These are phyloP conservation scores for Hirtodrosophila cameraria DNA, from an alignment of 2,888 invertebrate genomes.

Conservation along the genomic window DNA sequence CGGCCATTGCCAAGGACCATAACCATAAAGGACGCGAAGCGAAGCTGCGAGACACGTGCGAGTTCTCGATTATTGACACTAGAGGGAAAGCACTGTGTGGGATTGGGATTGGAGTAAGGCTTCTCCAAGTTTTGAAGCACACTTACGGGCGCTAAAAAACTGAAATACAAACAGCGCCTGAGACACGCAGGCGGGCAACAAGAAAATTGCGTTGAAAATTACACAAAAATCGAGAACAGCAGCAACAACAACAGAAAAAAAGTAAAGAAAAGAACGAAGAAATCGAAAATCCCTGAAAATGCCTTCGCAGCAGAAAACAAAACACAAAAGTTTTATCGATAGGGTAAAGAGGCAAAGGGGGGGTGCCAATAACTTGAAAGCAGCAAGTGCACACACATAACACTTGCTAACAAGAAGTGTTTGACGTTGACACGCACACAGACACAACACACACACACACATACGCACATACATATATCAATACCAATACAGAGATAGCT, in stretches of 20 bases:
- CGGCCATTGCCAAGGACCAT: constrained; percentile 35
- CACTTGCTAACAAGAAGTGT: constrained; percentile 71
- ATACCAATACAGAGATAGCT: constrained; percentile 24
- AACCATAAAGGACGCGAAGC: constrained; percentile 58
- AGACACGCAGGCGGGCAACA: not conserved
- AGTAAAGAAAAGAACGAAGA: constrained; percentile 1
- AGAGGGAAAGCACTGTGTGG: not conserved
- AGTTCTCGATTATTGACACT: constrained; percentile 34
- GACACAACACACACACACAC: constrained; percentile 11
- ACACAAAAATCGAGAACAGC: constrained; percentile 30
- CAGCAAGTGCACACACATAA: constrained; percentile 44
- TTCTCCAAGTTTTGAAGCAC: constrained; percentile 35
- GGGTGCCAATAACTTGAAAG: constrained; percentile 52
- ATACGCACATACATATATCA: constrained; percentile 6
- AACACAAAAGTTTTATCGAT: constrained; percentile 28
- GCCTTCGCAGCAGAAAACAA: constrained; percentile 60
- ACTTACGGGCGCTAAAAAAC: constrained; percentile 41
- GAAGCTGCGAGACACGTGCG: constrained; percentile 63
- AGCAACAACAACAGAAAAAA: too few relatives aligned
- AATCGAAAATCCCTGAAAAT: constrained; percentile 31
- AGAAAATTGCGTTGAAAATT: constrained; percentile 58
- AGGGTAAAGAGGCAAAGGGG: not conserved
- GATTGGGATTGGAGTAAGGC: not conserved
- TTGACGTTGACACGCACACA: constrained; percentile 53
- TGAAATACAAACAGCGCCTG: constrained; percentile 52